phyloP scores from a whole-genome alignment of 1,140 invertebrate genomes.

The Cepaea nemoralis region DNA sequence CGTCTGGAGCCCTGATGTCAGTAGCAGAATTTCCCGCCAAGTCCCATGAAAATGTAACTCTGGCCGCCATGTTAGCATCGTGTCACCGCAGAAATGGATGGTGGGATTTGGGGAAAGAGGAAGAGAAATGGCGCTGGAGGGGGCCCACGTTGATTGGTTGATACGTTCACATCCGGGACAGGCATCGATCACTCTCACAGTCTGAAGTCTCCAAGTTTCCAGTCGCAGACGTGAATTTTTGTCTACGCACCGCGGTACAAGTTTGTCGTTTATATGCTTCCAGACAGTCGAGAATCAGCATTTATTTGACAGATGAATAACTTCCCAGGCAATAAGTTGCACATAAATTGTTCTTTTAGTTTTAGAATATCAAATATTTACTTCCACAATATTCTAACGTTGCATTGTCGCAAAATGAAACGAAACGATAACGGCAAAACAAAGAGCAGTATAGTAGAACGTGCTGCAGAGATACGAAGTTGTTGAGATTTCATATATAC shows the following conservation, averaged over 20 bases:
- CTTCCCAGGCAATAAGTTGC: too few relatives aligned
- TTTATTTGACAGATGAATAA: too few relatives aligned
- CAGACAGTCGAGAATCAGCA: too few relatives aligned
- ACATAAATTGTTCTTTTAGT: too few relatives aligned
- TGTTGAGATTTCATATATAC: too few relatives aligned
- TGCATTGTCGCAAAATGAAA: too few relatives aligned
- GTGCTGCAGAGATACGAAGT: too few relatives aligned
- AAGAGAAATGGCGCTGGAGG: background rate
- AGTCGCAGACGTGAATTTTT: background rate
- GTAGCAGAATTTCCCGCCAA: conserved; percentile 14
- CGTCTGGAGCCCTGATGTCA: background rate
- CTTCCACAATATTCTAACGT: too few relatives aligned
- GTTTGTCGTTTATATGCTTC: too few relatives aligned
- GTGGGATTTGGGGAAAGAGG: background rate
- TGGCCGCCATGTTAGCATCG: conserved; percentile 11
- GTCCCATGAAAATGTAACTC: background rate
- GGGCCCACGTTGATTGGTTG: conserved; percentile 1
- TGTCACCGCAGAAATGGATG: conserved; percentile 17
- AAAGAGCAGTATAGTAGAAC: too few relatives aligned
- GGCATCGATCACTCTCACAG: conserved; percentile 16
- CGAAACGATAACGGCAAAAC: too few relatives aligned
- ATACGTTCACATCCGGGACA: conserved; percentile 15
- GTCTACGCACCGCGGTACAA: background rate
- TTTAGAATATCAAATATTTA: too few relatives aligned
- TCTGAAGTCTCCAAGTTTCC: background rate